Percentiles rank a stretch among this genome's conserved stretches.
Conservation (phyloP, 2,888 invertebrate species). For the Drosophila stalkeri region DNA sequence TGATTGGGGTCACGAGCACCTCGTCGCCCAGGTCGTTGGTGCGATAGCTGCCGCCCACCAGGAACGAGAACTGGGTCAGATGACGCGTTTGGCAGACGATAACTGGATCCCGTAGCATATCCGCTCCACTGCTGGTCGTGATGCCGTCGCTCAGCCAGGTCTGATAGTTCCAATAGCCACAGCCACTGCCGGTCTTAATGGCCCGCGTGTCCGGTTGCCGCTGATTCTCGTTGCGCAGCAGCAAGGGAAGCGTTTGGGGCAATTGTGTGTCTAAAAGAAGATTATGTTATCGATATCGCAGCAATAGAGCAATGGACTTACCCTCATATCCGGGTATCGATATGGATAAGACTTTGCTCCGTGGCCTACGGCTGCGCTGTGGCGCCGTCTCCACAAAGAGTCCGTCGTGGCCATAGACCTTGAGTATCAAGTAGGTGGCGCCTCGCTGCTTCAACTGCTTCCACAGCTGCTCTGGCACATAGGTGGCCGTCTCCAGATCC, state of each 20-base stretch:
- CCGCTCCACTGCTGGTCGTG: constrained; percentile 26
- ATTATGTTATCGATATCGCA: neutral
- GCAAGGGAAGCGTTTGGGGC: constrained; percentile 86
- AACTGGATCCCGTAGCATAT: constrained; percentile 71
- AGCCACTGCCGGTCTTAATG: constrained; percentile 79
- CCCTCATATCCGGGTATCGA: constrained; percentile 87
- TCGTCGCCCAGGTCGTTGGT: constrained; percentile 74
- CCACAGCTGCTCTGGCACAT: constrained; percentile 86
- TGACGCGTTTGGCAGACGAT: constrained; percentile 87
- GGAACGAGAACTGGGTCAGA: constrained; percentile 88
- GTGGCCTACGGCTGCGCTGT: constrained; percentile 69
- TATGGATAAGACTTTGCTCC: constrained; percentile 87
- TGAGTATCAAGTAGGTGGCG: constrained; percentile 85
- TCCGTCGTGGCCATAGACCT: constrained; percentile 86
- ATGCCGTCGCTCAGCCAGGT: constrained; percentile 88
- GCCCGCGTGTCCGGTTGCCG: constrained; percentile 41
- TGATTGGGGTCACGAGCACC: constrained; percentile 80
- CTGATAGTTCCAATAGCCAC: constrained; percentile 88
- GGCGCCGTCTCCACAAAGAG: constrained; percentile 86
- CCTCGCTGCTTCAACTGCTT: neutral
- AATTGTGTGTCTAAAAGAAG: constrained; percentile 83
- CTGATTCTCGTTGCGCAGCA: constrained; percentile 81
- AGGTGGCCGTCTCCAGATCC: constrained; percentile 87
- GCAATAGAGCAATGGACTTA: constrained; percentile 31
- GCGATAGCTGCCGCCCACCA: constrained; percentile 85